Base-by-base conservation (phyloP, 2,797 vertebrate genomes). In the Epinephelus awoara region DNA sequence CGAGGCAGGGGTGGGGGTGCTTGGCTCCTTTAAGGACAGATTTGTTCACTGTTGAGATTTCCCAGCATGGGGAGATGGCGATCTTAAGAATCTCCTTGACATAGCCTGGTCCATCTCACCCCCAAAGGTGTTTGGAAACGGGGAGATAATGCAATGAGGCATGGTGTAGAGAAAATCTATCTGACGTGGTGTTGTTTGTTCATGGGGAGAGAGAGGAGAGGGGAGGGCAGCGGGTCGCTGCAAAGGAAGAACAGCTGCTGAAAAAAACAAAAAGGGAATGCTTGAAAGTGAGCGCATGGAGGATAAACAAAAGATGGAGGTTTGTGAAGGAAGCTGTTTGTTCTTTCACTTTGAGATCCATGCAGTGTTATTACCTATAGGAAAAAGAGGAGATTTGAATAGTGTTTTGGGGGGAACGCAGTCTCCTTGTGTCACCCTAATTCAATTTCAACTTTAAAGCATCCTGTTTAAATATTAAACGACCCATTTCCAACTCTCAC, bases 391-490 rank as follows among this genome's bases (percentile, higher is more conserved):
- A 34, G 25, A 61, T 47, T 23, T 67, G 1, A 68, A 59, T 66
- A 9, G 42, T 46, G 78, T 65, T 72, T 82, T 73, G 12, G 15
- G 54, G 27, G 59, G 21, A 78, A 72, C 69, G 70, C 34, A 18
- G 21, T 86, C 58, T 86, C 77, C 44, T 57, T 66, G 44, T 75
- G 50, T 68, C 68, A 75, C 71, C 77, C 70, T 25, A 83, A 87
- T 84, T 88, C 78, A 88, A 52, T 87, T 79, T 83, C 75, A 57
- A 62, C 87, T 75, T 90, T 86, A 79, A 86, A 90, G 63, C 81
- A 82, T 82, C 81, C 69, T 77, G 65, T 82, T 91, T 74, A 88
- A 92, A 86, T 75, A 91, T 89, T 89, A 72, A 85, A 83, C n/a
- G 18, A 61, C 50, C 44, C 19, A 29, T 77, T 67, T 89, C 58